Percentiles rank a stretch among this genome's conserved stretches.
Evolutionary conservation across 1,140 invertebrate species (phyloP).

Genomic region (Drosophila paulistorum): DNA sequence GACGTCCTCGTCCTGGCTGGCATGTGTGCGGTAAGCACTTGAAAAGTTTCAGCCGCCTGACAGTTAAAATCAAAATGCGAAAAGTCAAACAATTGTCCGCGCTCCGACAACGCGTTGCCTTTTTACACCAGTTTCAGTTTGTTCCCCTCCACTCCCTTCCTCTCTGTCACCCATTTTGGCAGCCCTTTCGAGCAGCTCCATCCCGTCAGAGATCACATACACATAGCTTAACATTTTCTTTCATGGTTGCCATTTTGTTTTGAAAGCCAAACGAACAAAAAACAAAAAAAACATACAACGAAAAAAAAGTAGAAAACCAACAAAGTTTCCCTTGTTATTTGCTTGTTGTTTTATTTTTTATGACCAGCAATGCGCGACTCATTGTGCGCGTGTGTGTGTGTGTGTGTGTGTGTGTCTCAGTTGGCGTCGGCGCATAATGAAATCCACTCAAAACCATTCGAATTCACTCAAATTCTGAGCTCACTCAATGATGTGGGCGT

Average conservation of each 20-base stretch:
- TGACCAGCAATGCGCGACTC: constrained; percentile 49
- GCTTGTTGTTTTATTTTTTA: constrained; percentile 50
- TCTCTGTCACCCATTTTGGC: not conserved
- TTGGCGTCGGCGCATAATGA: constrained; percentile 58
- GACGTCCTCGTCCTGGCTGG: not conserved
- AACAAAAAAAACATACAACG: constrained; percentile 20
- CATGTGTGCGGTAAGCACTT: constrained; percentile 58
- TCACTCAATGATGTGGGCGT: constrained; percentile 50
- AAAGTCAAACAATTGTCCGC: constrained; percentile 78
- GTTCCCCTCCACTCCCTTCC: constrained; percentile 25
- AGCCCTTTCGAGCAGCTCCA: not conserved
- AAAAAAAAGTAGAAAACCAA: constrained; percentile 41
- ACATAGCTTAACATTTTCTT: constrained; percentile 50
- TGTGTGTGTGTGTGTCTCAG: constrained; percentile 29
- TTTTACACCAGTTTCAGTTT: constrained; percentile 49
- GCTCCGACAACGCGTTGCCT: constrained; percentile 26
- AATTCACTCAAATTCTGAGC: constrained; percentile 41
- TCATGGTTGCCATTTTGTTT: constrained; percentile 79
- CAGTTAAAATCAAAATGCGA: constrained; percentile 59
- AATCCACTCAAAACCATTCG: constrained; percentile 27
- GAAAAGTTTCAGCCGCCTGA: constrained; percentile 65
- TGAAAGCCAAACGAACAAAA: constrained; percentile 60
- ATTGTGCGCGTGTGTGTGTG: constrained; percentile 17
- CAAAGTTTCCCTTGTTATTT: constrained; percentile 53
- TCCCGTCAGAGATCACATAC: constrained; percentile 11